Base-by-base conservation (phyloP, 2,888 invertebrate genomes). In the Limnephilus auricula region DNA sequence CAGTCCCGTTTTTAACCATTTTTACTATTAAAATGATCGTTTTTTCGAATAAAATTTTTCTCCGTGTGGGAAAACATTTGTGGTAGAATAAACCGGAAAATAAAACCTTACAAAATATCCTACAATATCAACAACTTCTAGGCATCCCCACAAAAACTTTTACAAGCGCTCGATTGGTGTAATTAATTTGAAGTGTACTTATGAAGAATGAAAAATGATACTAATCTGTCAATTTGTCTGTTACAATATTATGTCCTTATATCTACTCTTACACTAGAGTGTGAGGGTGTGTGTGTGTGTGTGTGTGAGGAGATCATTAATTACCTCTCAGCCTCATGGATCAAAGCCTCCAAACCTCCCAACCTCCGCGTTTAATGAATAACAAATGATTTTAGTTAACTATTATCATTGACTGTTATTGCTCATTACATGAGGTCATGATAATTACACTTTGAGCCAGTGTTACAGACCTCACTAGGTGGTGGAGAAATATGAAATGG, bases 221-320 rank as follows among this genome's bases (percentile, higher is more conserved):
- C 45, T 40, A 85, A 85, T 85, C 85, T 40, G 85, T 85, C 85
- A 85, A 40, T 12, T 85, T 40, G 30, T 85, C 85, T 40, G 30
- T 37, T 45, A 85, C 3, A 30, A 85, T 85, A 85, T 85, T 85
- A 85, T 85, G 85, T 85, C 85, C 85, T 85, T 85, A 85, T 40
- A n/a, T n/a, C n/a, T n/a, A 40, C 40, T 18, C 85, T 85, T 45
- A 13, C 85, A 37, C 13, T 2, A 30, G n/a, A 50, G 25, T 65
- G 65, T 25, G 65, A 65, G 25, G 25, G 65, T 65, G 65, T 65
- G 5, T n/a, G 65, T 65, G 85, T 12, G 25, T 65, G 65, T 65
- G 65, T 65, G 5, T n/a, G 65, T 65, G 85, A n/a, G n/a, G 45
- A 40, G 30, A 40, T 85, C 30, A 85, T 85, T 85, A 85, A 85